Percentiles rank a stretch among this genome's conserved stretches.
phyloP scores from a whole-genome alignment of 2,888 invertebrate genomes.

The Dryobotodes eremita region DNA sequence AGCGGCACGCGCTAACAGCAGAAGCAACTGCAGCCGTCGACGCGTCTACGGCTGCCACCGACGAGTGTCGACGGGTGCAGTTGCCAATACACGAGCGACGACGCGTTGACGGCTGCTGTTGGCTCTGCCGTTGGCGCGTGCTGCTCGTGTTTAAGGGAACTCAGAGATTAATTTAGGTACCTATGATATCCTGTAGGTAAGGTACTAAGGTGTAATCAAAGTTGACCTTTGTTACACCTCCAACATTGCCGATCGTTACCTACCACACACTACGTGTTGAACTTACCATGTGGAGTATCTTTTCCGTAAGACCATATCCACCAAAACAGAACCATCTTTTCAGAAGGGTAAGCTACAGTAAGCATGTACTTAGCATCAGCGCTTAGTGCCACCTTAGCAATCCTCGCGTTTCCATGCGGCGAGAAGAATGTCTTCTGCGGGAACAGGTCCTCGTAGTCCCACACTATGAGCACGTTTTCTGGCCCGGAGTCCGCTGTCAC shows the following conservation, averaged over 20 bases:
- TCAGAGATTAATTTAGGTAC: neutral
- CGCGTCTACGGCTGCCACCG: neutral
- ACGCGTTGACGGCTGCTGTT: neutral
- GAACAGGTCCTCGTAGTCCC: slow-evolving; percentile 88
- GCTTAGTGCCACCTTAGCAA: slow-evolving; percentile 88
- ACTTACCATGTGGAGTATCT: slow-evolving; percentile 89
- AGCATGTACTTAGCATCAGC: slow-evolving; percentile 91
- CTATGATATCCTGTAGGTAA: neutral
- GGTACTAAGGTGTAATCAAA: too few species aligned
- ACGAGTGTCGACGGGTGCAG: neutral
- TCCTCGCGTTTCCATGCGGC: slow-evolving; percentile 84
- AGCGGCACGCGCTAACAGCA: neutral
- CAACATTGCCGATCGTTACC: neutral
- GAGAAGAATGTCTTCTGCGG: slow-evolving; percentile 90
- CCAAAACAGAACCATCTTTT: slow-evolving; percentile 84
- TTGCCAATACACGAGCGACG: neutral
- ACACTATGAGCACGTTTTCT: slow-evolving; percentile 91
- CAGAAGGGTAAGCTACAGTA: slow-evolving; percentile 87
- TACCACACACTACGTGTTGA: neutral
- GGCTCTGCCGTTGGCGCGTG: neutral
- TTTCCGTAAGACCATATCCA: slow-evolving; percentile 92
- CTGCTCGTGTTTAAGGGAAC: neutral
- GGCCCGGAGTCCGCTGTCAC: slow-evolving; percentile 91
- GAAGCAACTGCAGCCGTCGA: neutral
- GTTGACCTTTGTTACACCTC: neutral